Evolutionary conservation across 2,888 invertebrate genomes (phyloP).

Genomic region (Altica lythri): DNA sequence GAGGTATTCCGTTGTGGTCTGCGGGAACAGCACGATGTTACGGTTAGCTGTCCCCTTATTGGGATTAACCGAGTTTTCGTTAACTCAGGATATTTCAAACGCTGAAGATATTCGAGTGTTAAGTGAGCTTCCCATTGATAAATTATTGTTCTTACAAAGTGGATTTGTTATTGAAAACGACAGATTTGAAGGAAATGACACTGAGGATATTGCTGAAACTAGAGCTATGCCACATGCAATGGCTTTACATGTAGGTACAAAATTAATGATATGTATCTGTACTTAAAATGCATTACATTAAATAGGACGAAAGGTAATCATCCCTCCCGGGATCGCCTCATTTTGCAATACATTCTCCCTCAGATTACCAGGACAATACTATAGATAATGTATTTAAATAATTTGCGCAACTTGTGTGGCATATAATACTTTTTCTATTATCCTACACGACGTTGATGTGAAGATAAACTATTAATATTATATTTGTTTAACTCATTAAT

Average conservation of each 20-base stretch:
- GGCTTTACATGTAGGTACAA: slow-evolving; percentile 43
- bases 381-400: background rate
- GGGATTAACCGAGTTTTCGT: background rate
- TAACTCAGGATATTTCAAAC: slow-evolving; percentile 46
- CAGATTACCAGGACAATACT: background rate
- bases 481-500: background rate
- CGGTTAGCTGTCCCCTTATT: background rate
- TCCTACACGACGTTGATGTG: background rate
- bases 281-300: too few species aligned
- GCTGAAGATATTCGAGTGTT: slow-evolving; percentile 60
- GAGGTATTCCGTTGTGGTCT: slow-evolving; percentile 8
- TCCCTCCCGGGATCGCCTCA: background rate
- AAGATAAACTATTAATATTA: too few species aligned
- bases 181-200: slow-evolving; percentile 11
- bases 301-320: too few species aligned
- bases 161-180: slow-evolving; percentile 47
- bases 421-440: background rate
- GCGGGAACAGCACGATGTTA: slow-evolving; percentile 15
- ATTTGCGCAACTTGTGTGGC: background rate
- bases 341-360: background rate
- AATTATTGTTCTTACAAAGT: slow-evolving; percentile 67
- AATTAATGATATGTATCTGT: too few species aligned
- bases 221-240: slow-evolving; percentile 45
- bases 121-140: slow-evolving; percentile 71
- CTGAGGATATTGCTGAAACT: slow-evolving; percentile 12